Evolutionary conservation across 2,113 vertebrate species (phyloP).

Genomic region (Etia nguti): DNA sequence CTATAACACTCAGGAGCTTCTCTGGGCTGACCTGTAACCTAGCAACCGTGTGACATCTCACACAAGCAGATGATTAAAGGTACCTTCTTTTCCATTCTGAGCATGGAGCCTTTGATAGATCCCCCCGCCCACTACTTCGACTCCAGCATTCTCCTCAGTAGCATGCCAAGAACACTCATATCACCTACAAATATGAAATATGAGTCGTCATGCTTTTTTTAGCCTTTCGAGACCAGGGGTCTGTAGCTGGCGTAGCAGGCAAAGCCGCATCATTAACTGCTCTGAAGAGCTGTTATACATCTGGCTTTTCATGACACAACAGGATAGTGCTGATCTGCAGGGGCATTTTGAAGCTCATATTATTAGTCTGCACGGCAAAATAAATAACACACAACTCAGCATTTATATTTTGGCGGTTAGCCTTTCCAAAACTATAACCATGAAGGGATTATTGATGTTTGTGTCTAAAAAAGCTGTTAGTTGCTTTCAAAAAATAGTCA

Average conservation of each 20-base stretch:
- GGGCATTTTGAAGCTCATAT: not conserved
- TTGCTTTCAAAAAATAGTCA: not conserved
- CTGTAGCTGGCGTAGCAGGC: not conserved
- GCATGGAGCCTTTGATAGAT: slow-evolving; percentile 53
- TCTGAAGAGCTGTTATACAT: not conserved
- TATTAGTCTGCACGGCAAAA: not conserved
- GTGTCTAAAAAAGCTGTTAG: not conserved
- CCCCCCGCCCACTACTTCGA: not conserved
- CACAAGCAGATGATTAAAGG: slow-evolving; percentile 62
- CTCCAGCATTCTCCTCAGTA: slow-evolving; percentile 9
- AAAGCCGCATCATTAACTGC: slow-evolving; percentile 1
- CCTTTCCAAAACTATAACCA: not conserved
- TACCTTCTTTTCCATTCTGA: slow-evolving; percentile 56
- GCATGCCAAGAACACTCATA: slow-evolving; percentile 11
- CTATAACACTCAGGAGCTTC: slow-evolving; percentile 39
- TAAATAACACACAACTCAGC: not conserved
- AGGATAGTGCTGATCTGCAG: not conserved
- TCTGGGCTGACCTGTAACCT: slow-evolving; percentile 73
- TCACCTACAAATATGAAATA: slow-evolving; percentile 38
- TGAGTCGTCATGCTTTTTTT: slow-evolving; percentile 8
- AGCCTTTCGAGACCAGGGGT: slow-evolving; percentile 12
- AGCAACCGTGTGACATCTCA: slow-evolving; percentile 66
- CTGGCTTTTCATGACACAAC: not conserved
- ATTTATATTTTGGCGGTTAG: not conserved
- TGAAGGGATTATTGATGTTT: not conserved